A percentile compares a stretch with the other conserved stretches of the same genome.
Evolutionary conservation across 2,797 vertebrate species (phyloP).

Genomic region (Mormyrops attenuatus): DNA sequence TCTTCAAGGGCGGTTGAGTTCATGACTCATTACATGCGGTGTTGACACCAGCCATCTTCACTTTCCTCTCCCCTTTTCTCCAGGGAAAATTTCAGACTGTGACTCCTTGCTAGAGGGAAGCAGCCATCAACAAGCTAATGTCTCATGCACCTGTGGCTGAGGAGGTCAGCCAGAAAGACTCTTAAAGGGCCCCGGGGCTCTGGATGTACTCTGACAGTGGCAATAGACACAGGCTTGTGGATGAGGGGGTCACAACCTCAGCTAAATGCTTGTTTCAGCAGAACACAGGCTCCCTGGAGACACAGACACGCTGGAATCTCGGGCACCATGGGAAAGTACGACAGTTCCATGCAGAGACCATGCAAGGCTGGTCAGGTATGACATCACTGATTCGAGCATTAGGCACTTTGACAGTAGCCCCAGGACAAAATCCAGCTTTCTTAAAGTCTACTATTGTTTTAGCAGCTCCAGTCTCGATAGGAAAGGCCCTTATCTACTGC

Average conservation of each 20-base stretch:
- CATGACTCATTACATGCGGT: background rate
- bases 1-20: background rate
- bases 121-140: background rate
- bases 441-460: constrained; percentile 30
- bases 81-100: background rate
- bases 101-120: background rate
- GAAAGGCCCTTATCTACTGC: constrained; percentile 7
- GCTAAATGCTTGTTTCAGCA: background rate
- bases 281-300: constrained; percentile 11
- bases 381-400: constrained; percentile 21
- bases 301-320: background rate
- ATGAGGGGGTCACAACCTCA: background rate
- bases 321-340: background rate
- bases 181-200: background rate
- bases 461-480: background rate
- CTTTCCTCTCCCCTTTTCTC: background rate
- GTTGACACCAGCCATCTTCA: background rate
- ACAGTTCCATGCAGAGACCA: background rate
- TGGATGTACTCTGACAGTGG: background rate
- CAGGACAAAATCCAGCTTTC: constrained; percentile 11
- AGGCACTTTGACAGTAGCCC: constrained; percentile 19
- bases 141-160: background rate
- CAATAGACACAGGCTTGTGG: background rate
- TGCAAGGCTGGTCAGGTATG: constrained; percentile 15
- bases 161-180: background rate